Conservation (phyloP, 2,888 invertebrate genomes). For the Hermaeophaga mercurialis region DNA sequence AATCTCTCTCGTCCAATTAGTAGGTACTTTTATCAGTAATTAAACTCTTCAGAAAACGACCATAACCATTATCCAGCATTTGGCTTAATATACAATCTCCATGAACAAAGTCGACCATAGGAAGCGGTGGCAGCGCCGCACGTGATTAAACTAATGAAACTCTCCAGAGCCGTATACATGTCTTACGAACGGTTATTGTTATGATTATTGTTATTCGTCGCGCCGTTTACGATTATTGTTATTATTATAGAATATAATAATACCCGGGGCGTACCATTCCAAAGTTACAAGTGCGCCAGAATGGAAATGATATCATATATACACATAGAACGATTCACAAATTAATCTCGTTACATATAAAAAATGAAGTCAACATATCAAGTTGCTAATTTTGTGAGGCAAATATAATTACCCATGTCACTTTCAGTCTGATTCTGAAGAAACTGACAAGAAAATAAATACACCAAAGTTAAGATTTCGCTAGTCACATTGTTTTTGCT, state of each 20-base stretch:
- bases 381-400: too few relatives aligned
- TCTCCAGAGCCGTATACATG: constrained; percentile 52
- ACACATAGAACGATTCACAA: too few relatives aligned
- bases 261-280: constrained; percentile 40
- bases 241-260: constrained; percentile 52
- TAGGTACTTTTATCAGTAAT: constrained; percentile 36
- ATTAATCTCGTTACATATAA: too few relatives aligned
- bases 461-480: too few relatives aligned
- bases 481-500: too few relatives aligned
- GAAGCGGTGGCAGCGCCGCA: constrained; percentile 37
- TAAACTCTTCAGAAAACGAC: constrained; percentile 6
- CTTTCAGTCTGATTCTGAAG: too few relatives aligned
- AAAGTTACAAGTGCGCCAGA: constrained; percentile 23
- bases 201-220: constrained; percentile 56
- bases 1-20: not conserved
- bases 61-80: constrained; percentile 10
- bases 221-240: constrained; percentile 52
- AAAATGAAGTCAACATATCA: too few relatives aligned
- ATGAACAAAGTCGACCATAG: not conserved
- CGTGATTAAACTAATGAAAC: constrained; percentile 56
- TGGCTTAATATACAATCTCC: constrained; percentile 19
- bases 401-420: too few relatives aligned
- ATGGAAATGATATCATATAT: not conserved
- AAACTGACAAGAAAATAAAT: too few relatives aligned
- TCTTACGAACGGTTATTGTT: constrained; percentile 56